Conservation (phyloP, 1,140 invertebrate species). For the Cydia pomonella region DNA sequence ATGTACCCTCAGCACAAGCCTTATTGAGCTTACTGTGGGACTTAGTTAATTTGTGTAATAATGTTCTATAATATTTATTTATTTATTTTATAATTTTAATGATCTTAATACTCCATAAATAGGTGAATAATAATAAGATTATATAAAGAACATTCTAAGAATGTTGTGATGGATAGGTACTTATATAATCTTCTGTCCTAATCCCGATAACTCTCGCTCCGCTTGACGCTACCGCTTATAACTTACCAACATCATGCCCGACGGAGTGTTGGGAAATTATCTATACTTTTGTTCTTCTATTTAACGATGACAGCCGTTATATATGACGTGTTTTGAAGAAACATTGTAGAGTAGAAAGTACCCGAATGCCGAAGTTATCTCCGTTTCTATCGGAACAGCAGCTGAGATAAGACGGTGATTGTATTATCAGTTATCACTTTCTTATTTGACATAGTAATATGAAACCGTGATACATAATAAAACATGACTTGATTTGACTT, state of each 20-base stretch:
- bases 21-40: too few relatives aligned
- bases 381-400: constrained; percentile 10
- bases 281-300: constrained; percentile 34
- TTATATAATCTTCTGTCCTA: not conserved
- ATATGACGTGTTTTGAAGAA: constrained; percentile 32
- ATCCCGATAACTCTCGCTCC: not conserved
- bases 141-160: too few relatives aligned
- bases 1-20: too few relatives aligned
- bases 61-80: too few relatives aligned
- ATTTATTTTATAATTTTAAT: too few relatives aligned
- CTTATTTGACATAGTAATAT: not conserved
- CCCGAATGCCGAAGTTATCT: not conserved
- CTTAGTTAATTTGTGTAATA: too few relatives aligned
- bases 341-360: constrained; percentile 27
- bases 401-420: not conserved
- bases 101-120: too few relatives aligned
- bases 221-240: not conserved
- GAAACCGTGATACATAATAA: not conserved
- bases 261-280: constrained; percentile 33
- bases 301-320: constrained; percentile 29
- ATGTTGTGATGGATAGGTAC: too few relatives aligned
- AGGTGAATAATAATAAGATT: not conserved
- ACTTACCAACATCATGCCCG: not conserved
- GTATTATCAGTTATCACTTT: not conserved
- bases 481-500: not conserved